Conservation (phyloP, 2,888 invertebrate genomes). For the Yponomeuta cagnagella region DNA sequence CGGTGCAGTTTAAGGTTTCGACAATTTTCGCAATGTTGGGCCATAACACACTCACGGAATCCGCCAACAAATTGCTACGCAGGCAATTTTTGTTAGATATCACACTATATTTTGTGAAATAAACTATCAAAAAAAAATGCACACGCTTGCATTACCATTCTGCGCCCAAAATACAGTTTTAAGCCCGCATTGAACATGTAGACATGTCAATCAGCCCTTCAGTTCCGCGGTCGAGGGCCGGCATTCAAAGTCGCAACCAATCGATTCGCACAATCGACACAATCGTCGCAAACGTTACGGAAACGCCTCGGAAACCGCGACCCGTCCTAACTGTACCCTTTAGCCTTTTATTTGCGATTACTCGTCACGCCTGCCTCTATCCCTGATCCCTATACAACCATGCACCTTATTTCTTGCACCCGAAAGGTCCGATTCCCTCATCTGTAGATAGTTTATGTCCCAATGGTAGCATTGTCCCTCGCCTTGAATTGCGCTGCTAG, state of each 20-base stretch:
- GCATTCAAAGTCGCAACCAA: slow-evolving; percentile 11
- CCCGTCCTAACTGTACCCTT: slow-evolving; percentile 21
- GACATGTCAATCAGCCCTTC: slow-evolving; percentile 34
- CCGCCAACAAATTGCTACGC: no score
- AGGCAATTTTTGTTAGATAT: no score
- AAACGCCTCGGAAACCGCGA: slow-evolving; percentile 35
- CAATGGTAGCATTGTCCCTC: background rate
- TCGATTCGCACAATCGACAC: slow-evolving; percentile 32
- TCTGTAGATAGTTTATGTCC: background rate
- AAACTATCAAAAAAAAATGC: no score
- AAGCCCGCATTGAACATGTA: slow-evolving; percentile 14
- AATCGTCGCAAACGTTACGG: slow-evolving; percentile 48
- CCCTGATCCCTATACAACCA: background rate
- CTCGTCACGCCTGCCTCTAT: slow-evolving; percentile 11
- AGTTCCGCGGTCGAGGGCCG: slow-evolving; percentile 22
- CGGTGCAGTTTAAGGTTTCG: no score
- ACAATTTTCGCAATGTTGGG: background rate
- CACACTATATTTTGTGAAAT: no score
- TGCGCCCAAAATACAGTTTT: slow-evolving; percentile 9
- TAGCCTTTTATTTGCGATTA: slow-evolving; percentile 13
- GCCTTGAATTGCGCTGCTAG: background rate
- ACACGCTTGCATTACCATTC: background rate
- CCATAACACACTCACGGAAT: background rate
- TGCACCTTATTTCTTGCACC: background rate
- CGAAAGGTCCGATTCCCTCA: background rate